Evolutionary conservation across 1,140 invertebrate species (phyloP).

Genomic region (Thaumetopoea pityocampa): DNA sequence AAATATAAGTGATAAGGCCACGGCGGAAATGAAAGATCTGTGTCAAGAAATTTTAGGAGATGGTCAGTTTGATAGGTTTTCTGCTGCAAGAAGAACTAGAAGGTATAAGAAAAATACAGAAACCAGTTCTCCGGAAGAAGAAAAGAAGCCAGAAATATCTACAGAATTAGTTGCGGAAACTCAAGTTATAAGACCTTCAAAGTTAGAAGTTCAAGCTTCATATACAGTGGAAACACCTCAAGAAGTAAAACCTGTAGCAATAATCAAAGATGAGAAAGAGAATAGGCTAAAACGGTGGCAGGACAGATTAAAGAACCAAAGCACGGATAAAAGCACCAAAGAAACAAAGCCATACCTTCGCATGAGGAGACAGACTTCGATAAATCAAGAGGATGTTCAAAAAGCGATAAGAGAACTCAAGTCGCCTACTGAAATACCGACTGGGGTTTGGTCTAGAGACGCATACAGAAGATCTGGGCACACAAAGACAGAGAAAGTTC

Average conservation of each 20-base stretch:
- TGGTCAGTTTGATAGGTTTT: conserved; percentile 91
- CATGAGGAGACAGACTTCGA: conserved; percentile 77
- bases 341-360: conserved; percentile 57
- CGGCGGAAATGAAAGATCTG: conserved; percentile 60
- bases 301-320: conserved; percentile 76
- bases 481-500: conserved; percentile 36
- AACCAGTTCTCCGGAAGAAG: conserved; percentile 77
- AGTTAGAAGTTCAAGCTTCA: conserved; percentile 68
- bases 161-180: conserved; percentile 75
- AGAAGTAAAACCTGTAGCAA: conserved; percentile 50
- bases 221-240: conserved; percentile 56
- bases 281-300: conserved; percentile 79
- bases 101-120: conserved; percentile 87
- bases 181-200: conserved; percentile 72
- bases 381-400: conserved; percentile 80
- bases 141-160: conserved; percentile 63
- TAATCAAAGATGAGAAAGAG: conserved; percentile 77
- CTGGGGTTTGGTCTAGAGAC: conserved; percentile 72
- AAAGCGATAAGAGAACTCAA: conserved; percentile 79
- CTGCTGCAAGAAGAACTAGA: conserved; percentile 86
- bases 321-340: conserved; percentile 60
- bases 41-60: conserved; percentile 77
- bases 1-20: conserved; percentile 52
- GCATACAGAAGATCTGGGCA: conserved; percentile 58
- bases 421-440: conserved; percentile 76